phyloP scores from a whole-genome alignment of 1,140 invertebrate species.

The Thaumetopoea pityocampa region DNA sequence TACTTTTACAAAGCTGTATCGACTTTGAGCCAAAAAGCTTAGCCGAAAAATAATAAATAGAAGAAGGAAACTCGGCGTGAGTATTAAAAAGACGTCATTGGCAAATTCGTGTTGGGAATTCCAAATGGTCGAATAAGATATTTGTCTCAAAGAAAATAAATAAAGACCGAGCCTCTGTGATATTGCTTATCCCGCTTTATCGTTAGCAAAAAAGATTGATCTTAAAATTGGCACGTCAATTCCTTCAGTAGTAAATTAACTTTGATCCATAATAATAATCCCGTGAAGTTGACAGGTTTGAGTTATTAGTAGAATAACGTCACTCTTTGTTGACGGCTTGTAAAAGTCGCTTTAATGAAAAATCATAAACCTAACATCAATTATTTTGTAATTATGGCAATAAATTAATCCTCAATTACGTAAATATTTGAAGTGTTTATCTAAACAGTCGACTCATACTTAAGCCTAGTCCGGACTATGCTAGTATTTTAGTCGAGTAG shows the following conservation, averaged over 20 bases:
- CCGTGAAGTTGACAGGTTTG: background rate
- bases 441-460: too few relatives aligned
- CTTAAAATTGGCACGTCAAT: background rate
- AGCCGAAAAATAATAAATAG: constrained; percentile 31
- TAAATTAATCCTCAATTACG: too few relatives aligned
- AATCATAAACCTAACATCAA: too few relatives aligned
- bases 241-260: background rate
- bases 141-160: constrained; percentile 7
- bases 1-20: constrained; percentile 23
- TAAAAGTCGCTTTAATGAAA: too few relatives aligned
- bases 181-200: constrained; percentile 3
- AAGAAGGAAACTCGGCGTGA: constrained; percentile 17
- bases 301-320: background rate
- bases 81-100: constrained; percentile 18
- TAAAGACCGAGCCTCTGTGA: constrained; percentile 1
- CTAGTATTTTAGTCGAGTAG: too few relatives aligned
- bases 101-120: constrained; percentile 16
- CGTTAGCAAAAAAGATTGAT: background rate
- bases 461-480: too few relatives aligned
- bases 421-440: too few relatives aligned
- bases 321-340: too few relatives aligned
- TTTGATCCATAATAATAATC: too few relatives aligned
- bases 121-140: constrained; percentile 13
- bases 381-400: too few relatives aligned
- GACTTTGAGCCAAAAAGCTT: constrained; percentile 19